Evolutionary conservation across 35 echinoderm and acorn worm species (phyloP).

Genomic region (Apostichopus parvimensis): DNA sequence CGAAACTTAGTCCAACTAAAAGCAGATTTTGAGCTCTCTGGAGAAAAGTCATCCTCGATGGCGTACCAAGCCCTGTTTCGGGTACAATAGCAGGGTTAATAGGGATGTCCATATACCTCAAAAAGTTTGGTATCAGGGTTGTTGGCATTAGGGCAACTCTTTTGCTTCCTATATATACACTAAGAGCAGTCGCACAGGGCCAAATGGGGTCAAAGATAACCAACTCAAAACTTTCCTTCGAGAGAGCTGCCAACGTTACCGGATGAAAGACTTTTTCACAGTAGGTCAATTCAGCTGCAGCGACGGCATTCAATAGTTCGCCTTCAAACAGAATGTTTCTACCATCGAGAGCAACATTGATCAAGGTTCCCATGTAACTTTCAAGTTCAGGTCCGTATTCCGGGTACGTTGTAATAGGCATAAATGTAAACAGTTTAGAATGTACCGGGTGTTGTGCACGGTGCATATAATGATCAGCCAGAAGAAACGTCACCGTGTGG

Average conservation of each 20-base stretch:
- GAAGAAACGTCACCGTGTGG: conserved; percentile 53
- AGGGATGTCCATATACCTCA: not conserved
- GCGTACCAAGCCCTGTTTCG: not conserved
- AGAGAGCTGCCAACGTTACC: not conserved
- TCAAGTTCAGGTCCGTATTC: not conserved
- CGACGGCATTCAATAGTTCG: not conserved
- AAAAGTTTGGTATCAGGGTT: not conserved
- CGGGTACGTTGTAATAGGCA: not conserved
- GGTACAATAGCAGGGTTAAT: not conserved
- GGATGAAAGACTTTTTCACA: conserved; percentile 20
- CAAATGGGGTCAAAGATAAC: conserved; percentile 6
- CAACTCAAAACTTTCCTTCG: not conserved
- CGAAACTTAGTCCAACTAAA: not conserved
- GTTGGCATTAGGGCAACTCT: not conserved
- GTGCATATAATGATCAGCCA: conserved; percentile 40
- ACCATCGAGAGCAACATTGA: not conserved
- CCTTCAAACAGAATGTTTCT: not conserved
- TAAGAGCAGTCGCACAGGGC: not conserved
- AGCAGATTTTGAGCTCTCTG: not conserved
- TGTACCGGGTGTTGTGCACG: conserved; percentile 22
- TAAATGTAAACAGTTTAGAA: conserved; percentile 33
- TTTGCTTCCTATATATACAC: not conserved
- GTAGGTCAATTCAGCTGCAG: not conserved
- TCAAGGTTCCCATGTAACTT: not conserved
- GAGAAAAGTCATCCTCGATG: conserved; percentile 3